A percentile compares a stretch with the other conserved stretches of the same genome.
These are phyloP conservation scores for Andricus curvator DNA, from an alignment of 2,888 invertebrate species.

Conservation along the genomic window DNA sequence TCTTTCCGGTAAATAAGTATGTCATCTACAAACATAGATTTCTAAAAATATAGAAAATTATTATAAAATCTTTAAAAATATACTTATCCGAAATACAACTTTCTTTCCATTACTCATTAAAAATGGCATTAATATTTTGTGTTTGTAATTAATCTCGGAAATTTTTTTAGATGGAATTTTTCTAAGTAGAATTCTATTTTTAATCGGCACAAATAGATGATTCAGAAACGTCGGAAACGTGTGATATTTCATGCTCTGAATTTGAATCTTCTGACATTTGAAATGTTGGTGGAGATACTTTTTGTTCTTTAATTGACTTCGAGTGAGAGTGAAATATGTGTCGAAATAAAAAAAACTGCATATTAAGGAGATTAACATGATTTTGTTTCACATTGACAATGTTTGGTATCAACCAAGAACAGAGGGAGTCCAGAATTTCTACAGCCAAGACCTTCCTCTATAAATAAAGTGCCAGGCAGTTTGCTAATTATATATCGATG, in stretches of 20 bases:
- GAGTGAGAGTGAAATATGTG: neutral
- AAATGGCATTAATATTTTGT: neutral
- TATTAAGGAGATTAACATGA: neutral
- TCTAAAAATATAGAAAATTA: neutral
- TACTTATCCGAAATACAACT: neutral
- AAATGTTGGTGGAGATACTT: neutral
- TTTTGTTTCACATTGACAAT: slow-evolving; percentile 35
- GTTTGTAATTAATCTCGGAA: neutral
- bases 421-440: slow-evolving; percentile 42
- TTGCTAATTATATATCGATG: slow-evolving; percentile 75
- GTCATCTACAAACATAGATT: neutral
- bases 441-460: slow-evolving; percentile 73
- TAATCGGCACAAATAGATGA: neutral
- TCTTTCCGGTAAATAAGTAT: neutral
- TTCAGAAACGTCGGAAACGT: neutral
- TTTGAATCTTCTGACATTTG: neutral
- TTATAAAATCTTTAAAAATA: neutral
- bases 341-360: slow-evolving; percentile 1
- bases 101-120: neutral
- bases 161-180: neutral
- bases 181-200: neutral
- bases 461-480: slow-evolving; percentile 70
- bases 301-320: neutral
- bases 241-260: neutral
- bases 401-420: slow-evolving; percentile 44